phyloP scores from a whole-genome alignment of 2,888 invertebrate species.

The Agelastica alni region DNA sequence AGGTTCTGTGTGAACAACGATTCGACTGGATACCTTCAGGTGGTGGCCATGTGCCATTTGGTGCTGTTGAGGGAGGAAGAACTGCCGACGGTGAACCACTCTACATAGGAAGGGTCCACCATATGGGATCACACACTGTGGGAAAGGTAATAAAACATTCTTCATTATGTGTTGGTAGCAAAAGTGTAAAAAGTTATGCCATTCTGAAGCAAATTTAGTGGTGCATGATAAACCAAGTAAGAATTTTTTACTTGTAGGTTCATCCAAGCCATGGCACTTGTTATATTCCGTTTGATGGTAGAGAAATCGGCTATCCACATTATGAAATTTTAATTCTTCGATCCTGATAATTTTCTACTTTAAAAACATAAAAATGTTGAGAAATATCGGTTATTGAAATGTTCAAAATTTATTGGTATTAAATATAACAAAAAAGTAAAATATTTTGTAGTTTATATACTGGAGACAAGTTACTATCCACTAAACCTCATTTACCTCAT shows the following conservation, averaged over 20 bases:
- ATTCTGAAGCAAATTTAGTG: too few species aligned
- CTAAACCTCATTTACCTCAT: too few species aligned
- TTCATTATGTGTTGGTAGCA: background rate
- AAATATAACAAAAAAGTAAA: too few species aligned
- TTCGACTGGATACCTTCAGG: conserved; percentile 59
- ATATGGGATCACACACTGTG: conserved; percentile 61
- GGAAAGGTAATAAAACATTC: conserved; percentile 56
- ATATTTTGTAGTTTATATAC: too few species aligned
- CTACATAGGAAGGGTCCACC: conserved; percentile 60
- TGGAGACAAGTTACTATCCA: too few species aligned
- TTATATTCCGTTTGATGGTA: conserved; percentile 37
- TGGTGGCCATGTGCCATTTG: conserved; percentile 59
- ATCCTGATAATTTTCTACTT: conserved; percentile 21
- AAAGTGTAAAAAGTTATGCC: too few species aligned
- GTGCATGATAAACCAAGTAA: background rate
- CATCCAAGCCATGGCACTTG: conserved; percentile 35
- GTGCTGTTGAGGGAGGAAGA: conserved; percentile 60
- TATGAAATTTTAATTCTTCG: conserved; percentile 36
- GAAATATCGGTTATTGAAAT: too few species aligned
- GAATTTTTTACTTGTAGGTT: conserved; percentile 28
- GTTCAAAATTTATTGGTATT: too few species aligned
- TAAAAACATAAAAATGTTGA: too few species aligned
- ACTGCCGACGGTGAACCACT: conserved; percentile 61
- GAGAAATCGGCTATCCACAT: conserved; percentile 30
- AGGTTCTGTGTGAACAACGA: conserved; percentile 60